Conservation (phyloP, 2,888 invertebrate genomes). For the Pegoplata infirma region DNA sequence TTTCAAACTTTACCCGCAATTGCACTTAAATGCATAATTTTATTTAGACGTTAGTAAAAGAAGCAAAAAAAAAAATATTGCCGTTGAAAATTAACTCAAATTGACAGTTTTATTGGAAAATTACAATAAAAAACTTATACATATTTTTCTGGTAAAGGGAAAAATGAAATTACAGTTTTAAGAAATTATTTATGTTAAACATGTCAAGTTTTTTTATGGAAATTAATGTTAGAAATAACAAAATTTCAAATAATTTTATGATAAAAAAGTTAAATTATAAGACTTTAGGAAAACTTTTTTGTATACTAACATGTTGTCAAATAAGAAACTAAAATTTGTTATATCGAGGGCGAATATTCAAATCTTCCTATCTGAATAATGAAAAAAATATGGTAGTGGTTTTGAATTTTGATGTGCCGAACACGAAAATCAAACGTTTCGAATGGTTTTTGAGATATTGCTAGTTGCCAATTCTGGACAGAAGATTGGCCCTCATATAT, state of each 20-base stretch:
- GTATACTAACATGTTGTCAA: too few species aligned
- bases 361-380: too few species aligned
- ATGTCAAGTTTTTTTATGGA: conserved; percentile 41
- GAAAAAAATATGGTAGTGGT: too few species aligned
- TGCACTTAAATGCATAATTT: conserved; percentile 63
- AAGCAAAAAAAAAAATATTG: conserved; percentile 1
- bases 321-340: too few species aligned
- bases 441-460: too few species aligned
- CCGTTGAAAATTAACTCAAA: conserved; percentile 45
- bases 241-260: not conserved
- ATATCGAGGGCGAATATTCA: too few species aligned
- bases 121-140: conserved; percentile 44
- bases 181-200: conserved; percentile 53
- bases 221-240: conserved; percentile 1
- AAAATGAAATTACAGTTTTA: conserved; percentile 23
- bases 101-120: conserved; percentile 62
- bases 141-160: not conserved
- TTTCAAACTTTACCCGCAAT: conserved; percentile 56
- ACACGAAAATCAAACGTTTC: too few species aligned
- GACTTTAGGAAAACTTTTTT: not conserved
- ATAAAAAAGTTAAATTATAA: not conserved
- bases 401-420: too few species aligned
- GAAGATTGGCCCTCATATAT: too few species aligned
- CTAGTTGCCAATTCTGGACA: too few species aligned
- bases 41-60: conserved; percentile 20